Percentiles rank a stretch among this genome's conserved stretches.
Evolutionary conservation across 2,888 invertebrate genomes (phyloP).

Genomic region (Pachymerium ferrugineum): DNA sequence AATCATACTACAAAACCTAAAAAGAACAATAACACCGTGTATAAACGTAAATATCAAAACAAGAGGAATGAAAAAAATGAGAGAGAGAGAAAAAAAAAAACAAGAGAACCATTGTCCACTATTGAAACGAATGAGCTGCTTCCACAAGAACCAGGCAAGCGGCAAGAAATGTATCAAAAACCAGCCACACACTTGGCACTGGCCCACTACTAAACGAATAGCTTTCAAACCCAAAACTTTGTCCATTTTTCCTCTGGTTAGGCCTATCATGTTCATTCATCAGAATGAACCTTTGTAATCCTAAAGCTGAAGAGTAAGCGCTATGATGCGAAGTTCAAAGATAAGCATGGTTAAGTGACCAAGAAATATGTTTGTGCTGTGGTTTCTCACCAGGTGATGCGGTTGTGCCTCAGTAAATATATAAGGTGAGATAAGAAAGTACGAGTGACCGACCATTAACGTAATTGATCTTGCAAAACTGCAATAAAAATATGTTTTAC

Average conservation of each 20-base stretch:
- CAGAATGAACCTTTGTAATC: constrained; percentile 10
- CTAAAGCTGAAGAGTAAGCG: constrained; percentile 19
- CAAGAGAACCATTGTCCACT: background rate
- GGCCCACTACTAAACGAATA: constrained; percentile 24
- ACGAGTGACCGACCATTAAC: background rate
- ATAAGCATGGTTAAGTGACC: constrained; percentile 10
- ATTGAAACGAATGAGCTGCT: constrained; percentile 19
- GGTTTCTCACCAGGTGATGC: constrained; percentile 3
- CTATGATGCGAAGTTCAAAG: background rate
- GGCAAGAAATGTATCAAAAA: constrained; percentile 24
- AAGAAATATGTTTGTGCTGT: constrained; percentile 11
- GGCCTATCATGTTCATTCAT: constrained; percentile 21
- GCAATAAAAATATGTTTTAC: background rate
- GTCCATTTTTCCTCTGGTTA: constrained; percentile 14
- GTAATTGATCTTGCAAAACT: background rate
- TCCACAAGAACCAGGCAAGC: constrained; percentile 3
- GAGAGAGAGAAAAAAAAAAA: background rate
- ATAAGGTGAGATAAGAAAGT: background rate
- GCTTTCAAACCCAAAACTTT: constrained; percentile 24
- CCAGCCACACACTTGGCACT: constrained; percentile 17
- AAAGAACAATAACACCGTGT: background rate
- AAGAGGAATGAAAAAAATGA: background rate
- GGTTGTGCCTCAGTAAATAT: background rate
- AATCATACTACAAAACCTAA: background rate
- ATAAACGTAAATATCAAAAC: constrained; percentile 22